Base-by-base conservation (phyloP, 1,140 invertebrate species). In the Drosophila ercepeae region DNA sequence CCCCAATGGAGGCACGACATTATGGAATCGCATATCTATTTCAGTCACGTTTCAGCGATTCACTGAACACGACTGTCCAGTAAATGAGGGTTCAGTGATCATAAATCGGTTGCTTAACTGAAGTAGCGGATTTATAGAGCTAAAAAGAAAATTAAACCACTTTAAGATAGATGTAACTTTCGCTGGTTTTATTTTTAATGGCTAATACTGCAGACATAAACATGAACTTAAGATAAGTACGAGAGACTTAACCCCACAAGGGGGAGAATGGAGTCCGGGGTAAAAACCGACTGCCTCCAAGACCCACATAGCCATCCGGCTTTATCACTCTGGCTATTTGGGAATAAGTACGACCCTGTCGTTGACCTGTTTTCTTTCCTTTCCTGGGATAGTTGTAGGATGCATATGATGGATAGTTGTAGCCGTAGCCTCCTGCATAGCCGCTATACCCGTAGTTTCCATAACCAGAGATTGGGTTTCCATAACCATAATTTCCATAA, bases 281-380 rank as follows among this genome's bases (percentile, higher is more conserved):
- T 5, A 83, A 32, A 42, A 46, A 83, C 7, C 75, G 75, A 42
- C 42, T 48, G n/a, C 45, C 71, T 1, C 79, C 79, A 1, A 84
- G 50, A 4, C 79, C 79, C 1, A 83, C 19, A 39, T 86, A 83
- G 1, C 44, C 42, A 45, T 75, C 81, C 0, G 68, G 71, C 2
- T 42, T 58, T 1, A 86, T 14, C 18, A 84, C 81, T 3, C 36
- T 51, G 0, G 68, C 50, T 41, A 84, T 84, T 0, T 84, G 42
- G 3, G 67, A 65, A 41, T 65, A 86, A 2, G 89, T 89, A 11
- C 89, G 81, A 21, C 89, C 89, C 6, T 34, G 50, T 5, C 89
- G 86, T 5, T 70, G 58, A 18, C 59, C 54, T 8, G 57, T 50
- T 21, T 42, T 53, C 14, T 14, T 42, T 39, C 36, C 21, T 19